These are phyloP conservation scores for Chaenocephalus aceratus DNA, from an alignment of 2,113 vertebrate species.

Conservation along the genomic window DNA sequence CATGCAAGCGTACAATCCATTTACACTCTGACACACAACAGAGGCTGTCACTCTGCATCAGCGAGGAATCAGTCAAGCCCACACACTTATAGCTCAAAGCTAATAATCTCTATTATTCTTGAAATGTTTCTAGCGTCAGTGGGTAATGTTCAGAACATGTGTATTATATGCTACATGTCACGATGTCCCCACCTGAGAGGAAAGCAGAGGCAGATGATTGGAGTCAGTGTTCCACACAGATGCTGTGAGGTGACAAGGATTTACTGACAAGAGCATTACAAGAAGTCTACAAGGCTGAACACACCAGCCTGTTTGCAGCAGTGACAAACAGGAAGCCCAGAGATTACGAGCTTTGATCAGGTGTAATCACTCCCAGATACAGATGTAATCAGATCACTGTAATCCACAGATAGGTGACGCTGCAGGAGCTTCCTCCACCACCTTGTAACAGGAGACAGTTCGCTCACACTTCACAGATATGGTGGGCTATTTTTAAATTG, in stretches of 20 bases:
- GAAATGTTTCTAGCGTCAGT: not conserved
- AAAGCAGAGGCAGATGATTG: not conserved
- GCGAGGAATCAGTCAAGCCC: slow-evolving; percentile 44
- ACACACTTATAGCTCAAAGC: slow-evolving; percentile 37
- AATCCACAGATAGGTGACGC: slow-evolving; percentile 58
- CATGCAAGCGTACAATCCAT: slow-evolving; percentile 30
- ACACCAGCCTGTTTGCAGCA: slow-evolving; percentile 27
- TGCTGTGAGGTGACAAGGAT: slow-evolving; percentile 13
- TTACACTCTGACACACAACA: slow-evolving; percentile 48
- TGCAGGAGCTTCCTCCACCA: slow-evolving; percentile 25
- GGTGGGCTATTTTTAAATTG: too few species aligned
- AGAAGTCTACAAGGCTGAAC: slow-evolving; percentile 29
- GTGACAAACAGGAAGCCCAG: slow-evolving; percentile 53
- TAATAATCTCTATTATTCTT: slow-evolving; percentile 2
- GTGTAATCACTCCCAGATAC: slow-evolving; percentile 56
- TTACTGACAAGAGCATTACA: slow-evolving; percentile 45
- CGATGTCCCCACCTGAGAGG: not conserved
- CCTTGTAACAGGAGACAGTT: not conserved
- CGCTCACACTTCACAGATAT: not conserved
- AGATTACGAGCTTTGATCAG: slow-evolving; percentile 66
- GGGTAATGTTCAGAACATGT: not conserved
- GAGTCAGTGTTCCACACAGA: not conserved
- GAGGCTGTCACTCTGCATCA: slow-evolving; percentile 55
- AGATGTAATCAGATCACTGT: slow-evolving; percentile 65
- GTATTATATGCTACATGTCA: not conserved